Conservation (phyloP, 1,140 invertebrate genomes). For the Nomia melanderi region DNA sequence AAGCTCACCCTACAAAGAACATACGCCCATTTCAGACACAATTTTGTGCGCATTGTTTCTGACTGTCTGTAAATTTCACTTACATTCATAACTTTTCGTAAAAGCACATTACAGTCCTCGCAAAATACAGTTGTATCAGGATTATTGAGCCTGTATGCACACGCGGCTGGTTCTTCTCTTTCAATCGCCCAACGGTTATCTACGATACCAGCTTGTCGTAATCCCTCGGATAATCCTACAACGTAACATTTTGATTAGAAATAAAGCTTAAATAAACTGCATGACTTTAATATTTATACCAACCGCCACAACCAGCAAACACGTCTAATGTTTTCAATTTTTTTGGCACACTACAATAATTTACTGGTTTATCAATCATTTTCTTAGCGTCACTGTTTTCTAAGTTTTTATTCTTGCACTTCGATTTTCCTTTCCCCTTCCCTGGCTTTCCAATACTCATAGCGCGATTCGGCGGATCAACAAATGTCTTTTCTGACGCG, state of each 20-base stretch:
- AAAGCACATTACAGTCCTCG: constrained; percentile 91
- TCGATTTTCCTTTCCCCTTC: constrained; percentile 85
- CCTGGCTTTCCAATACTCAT: constrained; percentile 83
- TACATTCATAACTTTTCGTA: constrained; percentile 79
- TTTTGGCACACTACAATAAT: constrained; percentile 71
- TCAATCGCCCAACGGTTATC: constrained; percentile 91
- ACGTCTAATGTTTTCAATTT: constrained; percentile 88
- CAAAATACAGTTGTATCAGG: constrained; percentile 88
- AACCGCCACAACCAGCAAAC: constrained; percentile 93
- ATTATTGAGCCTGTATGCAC: constrained; percentile 91
- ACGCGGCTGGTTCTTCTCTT: constrained; percentile 88
- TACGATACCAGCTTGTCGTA: constrained; percentile 87
- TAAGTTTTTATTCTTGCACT: constrained; percentile 85
- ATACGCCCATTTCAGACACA: not conserved
- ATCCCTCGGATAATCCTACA: constrained; percentile 84
- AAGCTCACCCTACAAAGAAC: constrained; percentile 79
- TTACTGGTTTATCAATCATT: constrained; percentile 61
- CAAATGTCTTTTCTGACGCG: constrained; percentile 81
- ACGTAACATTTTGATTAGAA: constrained; percentile 5
- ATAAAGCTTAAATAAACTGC: not conserved
- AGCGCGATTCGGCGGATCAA: constrained; percentile 84
- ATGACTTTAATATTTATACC: constrained; percentile 39
- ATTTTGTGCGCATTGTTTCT: not conserved
- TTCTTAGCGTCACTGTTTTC: constrained; percentile 52
- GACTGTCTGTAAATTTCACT: constrained; percentile 22